phyloP scores from a whole-genome alignment of 2,797 vertebrate genomes.

The Thaleichthys pacificus region DNA sequence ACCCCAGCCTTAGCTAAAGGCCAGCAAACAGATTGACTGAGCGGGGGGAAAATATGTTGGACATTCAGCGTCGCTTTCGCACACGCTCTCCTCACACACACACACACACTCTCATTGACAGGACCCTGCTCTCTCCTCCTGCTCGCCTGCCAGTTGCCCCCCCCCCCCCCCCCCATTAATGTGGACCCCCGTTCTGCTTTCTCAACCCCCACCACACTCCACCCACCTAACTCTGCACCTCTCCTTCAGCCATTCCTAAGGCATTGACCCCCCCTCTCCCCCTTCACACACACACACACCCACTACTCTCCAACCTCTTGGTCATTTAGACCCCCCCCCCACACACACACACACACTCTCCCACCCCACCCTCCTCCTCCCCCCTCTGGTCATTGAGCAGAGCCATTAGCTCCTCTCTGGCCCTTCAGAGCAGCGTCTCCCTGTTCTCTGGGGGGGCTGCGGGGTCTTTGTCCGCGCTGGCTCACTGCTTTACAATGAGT shows the following conservation, averaged over 20 bases:
- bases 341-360: constrained; percentile 22
- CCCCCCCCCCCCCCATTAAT: constrained; percentile 44
- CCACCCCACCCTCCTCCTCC: constrained; percentile 21
- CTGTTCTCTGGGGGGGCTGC: constrained; percentile 82
- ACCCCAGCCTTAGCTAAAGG: constrained; percentile 43
- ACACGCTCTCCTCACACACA: constrained; percentile 35
- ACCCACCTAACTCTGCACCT: constrained; percentile 27
- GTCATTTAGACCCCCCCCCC: constrained; percentile 51
- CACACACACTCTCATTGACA: constrained; percentile 60
- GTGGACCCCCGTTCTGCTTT: constrained; percentile 49
- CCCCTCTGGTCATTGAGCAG: constrained; percentile 73
- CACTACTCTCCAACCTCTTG: constrained; percentile 62
- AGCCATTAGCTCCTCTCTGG: constrained; percentile 87
- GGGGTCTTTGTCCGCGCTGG: constrained; percentile 87
- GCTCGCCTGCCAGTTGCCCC: constrained; percentile 70
- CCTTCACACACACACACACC: constrained; percentile 30
- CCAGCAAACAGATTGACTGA: constrained; percentile 59
- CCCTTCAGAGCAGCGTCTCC: constrained; percentile 84
- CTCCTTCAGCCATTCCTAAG: constrained; percentile 59
- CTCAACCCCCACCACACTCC: constrained; percentile 53
- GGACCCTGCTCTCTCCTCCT: constrained; percentile 62
- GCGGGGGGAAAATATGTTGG: constrained; percentile 63
- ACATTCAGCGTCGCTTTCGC: constrained; percentile 42
- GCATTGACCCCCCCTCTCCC: constrained; percentile 26
- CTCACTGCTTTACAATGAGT: constrained; percentile 99